phyloP scores from a whole-genome alignment of 2,888 invertebrate genomes.

The Oxytorus armatus region DNA sequence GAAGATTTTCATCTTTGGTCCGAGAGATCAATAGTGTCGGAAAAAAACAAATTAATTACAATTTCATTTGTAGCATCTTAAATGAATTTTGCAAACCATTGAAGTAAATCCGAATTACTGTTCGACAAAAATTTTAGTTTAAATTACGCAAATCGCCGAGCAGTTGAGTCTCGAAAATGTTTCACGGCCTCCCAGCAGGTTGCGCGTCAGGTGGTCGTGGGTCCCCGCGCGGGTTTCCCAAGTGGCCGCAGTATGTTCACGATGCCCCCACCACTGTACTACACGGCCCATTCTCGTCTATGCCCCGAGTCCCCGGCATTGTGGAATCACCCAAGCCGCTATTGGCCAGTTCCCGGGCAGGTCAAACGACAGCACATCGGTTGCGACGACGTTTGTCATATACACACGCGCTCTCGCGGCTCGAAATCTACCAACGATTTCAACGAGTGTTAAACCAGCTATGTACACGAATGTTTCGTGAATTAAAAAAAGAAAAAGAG shows the following conservation, averaged over 20 bases:
- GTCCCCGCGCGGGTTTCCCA: conserved; percentile 45
- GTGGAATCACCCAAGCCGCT: conserved; percentile 72
- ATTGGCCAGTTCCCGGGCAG: conserved; percentile 79
- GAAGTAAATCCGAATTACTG: too few relatives aligned
- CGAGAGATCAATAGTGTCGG: too few relatives aligned
- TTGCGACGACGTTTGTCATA: conserved; percentile 67
- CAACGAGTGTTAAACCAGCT: neutral
- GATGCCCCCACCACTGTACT: conserved; percentile 8
- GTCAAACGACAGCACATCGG: conserved; percentile 79
- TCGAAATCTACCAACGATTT: conserved; percentile 17
- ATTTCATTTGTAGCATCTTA: too few relatives aligned
- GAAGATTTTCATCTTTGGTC: too few relatives aligned
- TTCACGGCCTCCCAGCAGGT: conserved; percentile 74
- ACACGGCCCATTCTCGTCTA: conserved; percentile 39
- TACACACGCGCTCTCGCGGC: conserved; percentile 6
- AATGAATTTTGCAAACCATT: too few relatives aligned
- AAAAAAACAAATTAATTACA: too few relatives aligned
- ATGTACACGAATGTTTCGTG: neutral
- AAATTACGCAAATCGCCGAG: neutral
- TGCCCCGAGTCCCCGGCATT: conserved; percentile 61
- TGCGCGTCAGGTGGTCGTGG: conserved; percentile 78
- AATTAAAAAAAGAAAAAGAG: neutral
- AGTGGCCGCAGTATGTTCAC: conserved; percentile 26
- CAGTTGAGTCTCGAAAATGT: conserved; percentile 41
- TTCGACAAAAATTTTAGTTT: too few relatives aligned